Base-by-base conservation (phyloP, 2,797 vertebrate genomes). In the Typhlichthys subterraneus region DNA sequence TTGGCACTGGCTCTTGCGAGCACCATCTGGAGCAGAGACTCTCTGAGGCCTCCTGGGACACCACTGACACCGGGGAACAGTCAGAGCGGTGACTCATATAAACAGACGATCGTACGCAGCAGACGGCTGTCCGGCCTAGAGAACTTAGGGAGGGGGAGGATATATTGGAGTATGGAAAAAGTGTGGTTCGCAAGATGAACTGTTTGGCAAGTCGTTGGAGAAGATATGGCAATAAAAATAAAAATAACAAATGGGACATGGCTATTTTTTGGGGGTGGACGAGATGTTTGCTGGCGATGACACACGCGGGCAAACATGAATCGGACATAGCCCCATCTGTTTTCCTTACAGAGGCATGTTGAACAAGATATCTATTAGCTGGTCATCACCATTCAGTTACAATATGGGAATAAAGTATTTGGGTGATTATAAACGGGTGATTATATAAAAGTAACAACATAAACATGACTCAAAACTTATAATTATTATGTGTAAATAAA, bases 91-190 rank as follows among this genome's bases (percentile, higher is more conserved):
- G 88, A 90, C 77, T 91, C 87, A 91, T 23, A 0, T 74, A 70
- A 87, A 81, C 85, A 78, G 84, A 87, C 90, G 87, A 90, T 86
- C 81, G 74, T 71, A 72, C 81, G 72, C 77, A 89, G 88, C 85
- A 85, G 83, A 83, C 56, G 45, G 70, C 61, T 69, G 59, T 79
- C 83, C 75, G 61, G 79, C 72, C 23, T 23, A 50, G 73, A 79
- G 86, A 72, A 75, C 79, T n/a, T 12, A 38, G 29, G 61, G 62
- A 42, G 42, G 5, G 59, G 50, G 45, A 1, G 15, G 31, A 12
- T 12, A 42, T 42, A 42, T 42, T 42, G 6, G 6, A 9, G 38
- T 7, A 42, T 2, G 38, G 9, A 42, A 42, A 42, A 42, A 9
- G 9, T 7, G 9, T 8, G 38, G 19, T 31, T 13, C 9, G 14